These are phyloP conservation scores for Zapornia atra DNA, from an alignment of 2,113 vertebrate species.

Conservation along the genomic window DNA sequence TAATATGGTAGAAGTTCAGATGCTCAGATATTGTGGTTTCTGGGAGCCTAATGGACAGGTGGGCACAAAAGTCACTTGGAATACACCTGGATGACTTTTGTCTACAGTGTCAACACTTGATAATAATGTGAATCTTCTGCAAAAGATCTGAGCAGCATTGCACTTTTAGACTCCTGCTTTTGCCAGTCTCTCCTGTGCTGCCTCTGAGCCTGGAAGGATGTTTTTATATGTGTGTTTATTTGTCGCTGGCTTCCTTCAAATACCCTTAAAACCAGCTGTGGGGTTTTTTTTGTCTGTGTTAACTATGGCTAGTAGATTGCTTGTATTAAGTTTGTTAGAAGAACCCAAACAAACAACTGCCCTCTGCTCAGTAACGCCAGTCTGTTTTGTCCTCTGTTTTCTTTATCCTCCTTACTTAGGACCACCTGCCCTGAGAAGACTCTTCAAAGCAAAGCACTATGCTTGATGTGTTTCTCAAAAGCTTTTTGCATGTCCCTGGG, in stretches of 20 bases:
- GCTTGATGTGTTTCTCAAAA: background rate
- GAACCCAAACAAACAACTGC: background rate
- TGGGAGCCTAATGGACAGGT: background rate
- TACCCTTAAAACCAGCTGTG: background rate
- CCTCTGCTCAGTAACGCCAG: background rate
- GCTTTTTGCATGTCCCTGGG: background rate
- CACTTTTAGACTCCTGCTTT: background rate
- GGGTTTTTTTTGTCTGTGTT: background rate
- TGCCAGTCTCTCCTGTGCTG: background rate
- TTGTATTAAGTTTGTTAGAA: background rate
- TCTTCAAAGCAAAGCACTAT: background rate
- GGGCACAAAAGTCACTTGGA: background rate
- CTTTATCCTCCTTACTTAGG: background rate
- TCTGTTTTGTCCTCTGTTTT: background rate
- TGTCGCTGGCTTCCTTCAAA: background rate
- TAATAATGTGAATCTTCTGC: background rate
- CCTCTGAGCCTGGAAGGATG: background rate
- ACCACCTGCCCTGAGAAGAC: background rate
- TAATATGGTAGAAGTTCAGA: background rate
- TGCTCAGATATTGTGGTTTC: background rate
- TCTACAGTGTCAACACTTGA: background rate
- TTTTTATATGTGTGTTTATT: background rate
- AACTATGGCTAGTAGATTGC: background rate
- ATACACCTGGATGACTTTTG: background rate
- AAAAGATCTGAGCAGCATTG: background rate